Evolutionary conservation across 1,140 invertebrate genomes (phyloP), one percentile per base, ranked within the genome.

Genomic region (Drosophila tropicalis): DNA sequence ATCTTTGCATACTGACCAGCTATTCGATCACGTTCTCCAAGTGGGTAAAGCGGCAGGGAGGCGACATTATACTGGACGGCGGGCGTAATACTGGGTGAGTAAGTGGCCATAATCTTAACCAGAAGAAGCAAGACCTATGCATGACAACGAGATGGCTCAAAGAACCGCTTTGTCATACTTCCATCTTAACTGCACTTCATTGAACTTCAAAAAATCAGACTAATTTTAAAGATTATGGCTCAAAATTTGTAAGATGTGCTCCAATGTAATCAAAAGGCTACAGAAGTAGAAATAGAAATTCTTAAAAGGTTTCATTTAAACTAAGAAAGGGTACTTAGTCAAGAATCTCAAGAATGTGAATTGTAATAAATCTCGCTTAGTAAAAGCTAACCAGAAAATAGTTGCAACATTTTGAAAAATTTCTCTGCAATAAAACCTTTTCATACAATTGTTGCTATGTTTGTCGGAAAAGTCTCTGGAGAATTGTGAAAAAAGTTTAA

Each of bases 1-100:
- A 65, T 64, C 67, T 73, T 41, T 66, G 40, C 51, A 62, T 80
- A 62, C 12, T 22, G 19, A 10, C 17, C 9, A 22, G 44, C 36
- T 5, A 39, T 13, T 51, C 44, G 44, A 51, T 51, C 44, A 51
- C 44, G 44, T 51, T 51, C 44, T 22, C 19, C 10, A 51, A 12
- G 9, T 1, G 9, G 44, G 7, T 12, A 12, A 15, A 51, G 9
- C 1, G 36, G 9, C 1, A 9, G 36, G 3, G 36, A 13, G 9
- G 44, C 0, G 19, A 19, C 7, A 7, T 9, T 10, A 36, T 36
- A 5, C 7, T 29, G 29, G 29, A 0, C 29, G 29, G 5, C 29
- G 44, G 17, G 7, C 1, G 15, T 41, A 41, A 41, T 41, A 15
- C 40, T 15, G 7, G 44, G 44, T 51, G 44, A 51, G 44, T 19